Evolutionary conservation across 2,888 invertebrate species (phyloP).

Genomic region (Gymnosoma rotundatum): DNA sequence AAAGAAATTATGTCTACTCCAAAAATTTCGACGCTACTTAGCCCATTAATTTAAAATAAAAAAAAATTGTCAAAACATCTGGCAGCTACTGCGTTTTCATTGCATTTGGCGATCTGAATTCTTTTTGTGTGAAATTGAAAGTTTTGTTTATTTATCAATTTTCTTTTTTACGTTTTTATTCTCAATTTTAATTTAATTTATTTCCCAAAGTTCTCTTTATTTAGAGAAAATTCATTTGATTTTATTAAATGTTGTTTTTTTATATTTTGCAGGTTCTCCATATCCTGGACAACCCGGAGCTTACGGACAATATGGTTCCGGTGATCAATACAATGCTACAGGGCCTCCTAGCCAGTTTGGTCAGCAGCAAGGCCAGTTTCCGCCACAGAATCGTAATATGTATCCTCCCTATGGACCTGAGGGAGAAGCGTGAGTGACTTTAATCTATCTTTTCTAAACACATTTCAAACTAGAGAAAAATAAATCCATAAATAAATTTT

Average conservation of each 20-base stretch:
- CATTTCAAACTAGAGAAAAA: conserved; percentile 37
- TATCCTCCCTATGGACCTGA: conserved; percentile 90
- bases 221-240: background rate
- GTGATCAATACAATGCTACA: conserved; percentile 85
- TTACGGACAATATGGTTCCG: conserved; percentile 87
- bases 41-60: too few species aligned
- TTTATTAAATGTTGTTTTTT: background rate
- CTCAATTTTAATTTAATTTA: background rate
- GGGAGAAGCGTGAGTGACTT: conserved; percentile 85
- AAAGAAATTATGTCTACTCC: too few species aligned
- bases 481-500: conserved; percentile 5
- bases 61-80: conserved; percentile 2
- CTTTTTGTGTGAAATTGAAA: conserved; percentile 11
- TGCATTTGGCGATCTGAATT: conserved; percentile 4
- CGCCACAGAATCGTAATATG: conserved; percentile 89
- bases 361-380: conserved; percentile 84
- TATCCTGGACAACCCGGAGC: conserved; percentile 85
- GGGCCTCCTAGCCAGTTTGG: conserved; percentile 85
- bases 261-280: conserved; percentile 82
- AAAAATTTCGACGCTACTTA: too few species aligned
- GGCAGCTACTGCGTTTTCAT: conserved; percentile 27
- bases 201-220: background rate
- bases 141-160: conserved; percentile 34
- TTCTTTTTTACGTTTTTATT: conserved; percentile 49
- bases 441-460: conserved; percentile 64